Conservation (phyloP, 2,797 vertebrate species). For the Xiphophorus birchmanni region DNA sequence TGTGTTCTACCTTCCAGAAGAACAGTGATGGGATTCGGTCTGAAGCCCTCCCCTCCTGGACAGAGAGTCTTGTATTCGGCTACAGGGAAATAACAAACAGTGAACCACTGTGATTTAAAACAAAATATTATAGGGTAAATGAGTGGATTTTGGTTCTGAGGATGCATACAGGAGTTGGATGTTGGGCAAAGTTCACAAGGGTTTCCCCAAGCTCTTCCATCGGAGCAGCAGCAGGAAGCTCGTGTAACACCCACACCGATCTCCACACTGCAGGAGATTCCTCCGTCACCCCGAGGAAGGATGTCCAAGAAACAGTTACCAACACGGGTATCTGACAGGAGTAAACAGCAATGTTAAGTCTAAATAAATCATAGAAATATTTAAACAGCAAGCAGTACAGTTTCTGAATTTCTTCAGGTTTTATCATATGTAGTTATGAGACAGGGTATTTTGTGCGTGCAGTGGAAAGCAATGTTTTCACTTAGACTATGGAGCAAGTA, state of each 20-base stretch:
- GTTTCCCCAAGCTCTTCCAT: conserved; percentile 92
- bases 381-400: not conserved
- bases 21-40: conserved; percentile 93
- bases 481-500: not conserved
- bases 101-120: not conserved
- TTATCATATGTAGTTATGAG: not conserved
- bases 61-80: conserved; percentile 95
- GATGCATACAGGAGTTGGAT: conserved; percentile 88
- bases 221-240: conserved; percentile 93
- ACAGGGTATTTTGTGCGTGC: not conserved
- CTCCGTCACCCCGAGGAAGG: conserved; percentile 86
- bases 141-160: not conserved
- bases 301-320: conserved; percentile 94
- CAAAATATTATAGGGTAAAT: not conserved
- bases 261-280: conserved; percentile 90
- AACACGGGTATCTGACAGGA: conserved; percentile 85
- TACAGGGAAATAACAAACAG: conserved; percentile 50
- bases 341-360: not conserved
- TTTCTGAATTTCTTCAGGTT: not conserved
- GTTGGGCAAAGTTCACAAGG: conserved; percentile 92
- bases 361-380: not conserved
- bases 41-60: conserved; percentile 93
- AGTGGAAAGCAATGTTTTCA: not conserved
- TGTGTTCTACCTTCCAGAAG: conserved; percentile 89
- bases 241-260: conserved; percentile 90